Evolutionary conservation across 2,797 vertebrate species (phyloP).

Genomic region (Hippoglossus hippoglossus): DNA sequence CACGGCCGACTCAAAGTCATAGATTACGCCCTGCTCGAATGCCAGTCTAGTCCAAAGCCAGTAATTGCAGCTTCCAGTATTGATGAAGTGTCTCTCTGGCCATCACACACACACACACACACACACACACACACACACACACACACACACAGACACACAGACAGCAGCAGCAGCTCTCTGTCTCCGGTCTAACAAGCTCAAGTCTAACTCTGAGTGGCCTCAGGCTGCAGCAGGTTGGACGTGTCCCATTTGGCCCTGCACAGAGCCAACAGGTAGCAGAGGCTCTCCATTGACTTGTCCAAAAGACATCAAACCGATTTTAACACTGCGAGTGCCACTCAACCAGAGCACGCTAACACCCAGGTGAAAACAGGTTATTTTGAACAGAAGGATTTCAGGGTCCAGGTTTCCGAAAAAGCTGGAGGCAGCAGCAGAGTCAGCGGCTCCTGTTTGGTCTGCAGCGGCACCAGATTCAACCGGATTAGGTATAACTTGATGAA

Average conservation of each 20-base stretch:
- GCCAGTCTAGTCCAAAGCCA: slow-evolving; percentile 63
- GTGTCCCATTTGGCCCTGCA: slow-evolving; percentile 35
- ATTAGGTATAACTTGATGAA: slow-evolving; percentile 3
- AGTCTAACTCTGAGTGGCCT: slow-evolving; percentile 59
- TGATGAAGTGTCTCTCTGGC: slow-evolving; percentile 65
- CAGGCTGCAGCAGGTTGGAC: slow-evolving; percentile 56
- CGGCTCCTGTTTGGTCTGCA: slow-evolving; percentile 27
- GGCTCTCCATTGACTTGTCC: slow-evolving; percentile 27
- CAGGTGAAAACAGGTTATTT: slow-evolving; percentile 44
- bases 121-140: slow-evolving; percentile 26
- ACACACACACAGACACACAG: slow-evolving; percentile 34
- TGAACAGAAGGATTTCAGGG: slow-evolving; percentile 27
- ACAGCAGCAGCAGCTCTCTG: slow-evolving; percentile 53
- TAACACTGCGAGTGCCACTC: slow-evolving; percentile 37
- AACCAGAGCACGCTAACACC: slow-evolving; percentile 16
- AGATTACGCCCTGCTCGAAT: slow-evolving; percentile 62
- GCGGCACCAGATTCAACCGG: slow-evolving; percentile 18
- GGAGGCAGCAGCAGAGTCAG: slow-evolving; percentile 37
- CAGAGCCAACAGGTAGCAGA: slow-evolving; percentile 44
- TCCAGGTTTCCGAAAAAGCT: slow-evolving; percentile 27
- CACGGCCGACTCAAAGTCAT: slow-evolving; percentile 58
- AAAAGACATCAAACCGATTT: slow-evolving; percentile 45
- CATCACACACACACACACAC: slow-evolving; percentile 27
- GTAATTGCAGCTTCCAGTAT: slow-evolving; percentile 76
- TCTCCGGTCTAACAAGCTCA: slow-evolving; percentile 65